Evolutionary conservation across 2,888 invertebrate species (phyloP).

Genomic region (Ophonus ardosiacus): DNA sequence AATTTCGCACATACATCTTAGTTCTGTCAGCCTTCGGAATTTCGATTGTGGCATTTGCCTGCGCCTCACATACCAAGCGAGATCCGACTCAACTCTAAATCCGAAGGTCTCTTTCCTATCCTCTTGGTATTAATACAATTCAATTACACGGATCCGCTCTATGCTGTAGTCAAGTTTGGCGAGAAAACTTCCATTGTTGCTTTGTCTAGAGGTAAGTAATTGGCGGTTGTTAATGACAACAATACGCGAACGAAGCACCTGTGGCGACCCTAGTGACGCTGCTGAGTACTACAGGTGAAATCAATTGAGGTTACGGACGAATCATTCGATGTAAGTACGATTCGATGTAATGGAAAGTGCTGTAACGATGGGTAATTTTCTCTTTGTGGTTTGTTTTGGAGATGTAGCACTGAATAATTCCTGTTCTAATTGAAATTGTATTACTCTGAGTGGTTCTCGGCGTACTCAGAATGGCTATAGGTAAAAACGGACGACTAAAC

Average conservation of each 20-base stretch:
- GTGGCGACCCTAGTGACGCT: slow-evolving; percentile 22
- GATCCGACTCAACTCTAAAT: neutral
- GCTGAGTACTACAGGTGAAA: slow-evolving; percentile 34
- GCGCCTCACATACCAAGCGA: slow-evolving; percentile 17
- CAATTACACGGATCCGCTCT: slow-evolving; percentile 39
- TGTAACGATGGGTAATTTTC: slow-evolving; percentile 44
- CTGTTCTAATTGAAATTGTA: slow-evolving; percentile 35
- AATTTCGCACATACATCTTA: slow-evolving; percentile 42
- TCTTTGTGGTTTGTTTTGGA: slow-evolving; percentile 39
- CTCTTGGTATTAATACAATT: slow-evolving; percentile 48
- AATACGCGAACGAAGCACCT: slow-evolving; percentile 30
- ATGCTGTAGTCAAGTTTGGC: slow-evolving; percentile 23
- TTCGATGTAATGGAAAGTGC: slow-evolving; percentile 53
- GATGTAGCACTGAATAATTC: slow-evolving; percentile 24
- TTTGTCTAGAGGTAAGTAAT: slow-evolving; percentile 53
- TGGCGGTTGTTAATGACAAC: slow-evolving; percentile 57
- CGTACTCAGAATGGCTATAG: neutral
- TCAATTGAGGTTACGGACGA: slow-evolving; percentile 28
- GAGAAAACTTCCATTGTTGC: slow-evolving; percentile 54
- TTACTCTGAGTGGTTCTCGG: slow-evolving; percentile 14
- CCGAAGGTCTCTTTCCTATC: neutral
- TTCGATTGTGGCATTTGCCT: slow-evolving; percentile 35
- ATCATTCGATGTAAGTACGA: slow-evolving; percentile 32
- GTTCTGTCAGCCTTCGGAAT: slow-evolving; percentile 32
- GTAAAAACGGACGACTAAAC: neutral